Evolutionary conservation across 2,888 invertebrate species (phyloP).

Genomic region (Callosobruchus maculatus): DNA sequence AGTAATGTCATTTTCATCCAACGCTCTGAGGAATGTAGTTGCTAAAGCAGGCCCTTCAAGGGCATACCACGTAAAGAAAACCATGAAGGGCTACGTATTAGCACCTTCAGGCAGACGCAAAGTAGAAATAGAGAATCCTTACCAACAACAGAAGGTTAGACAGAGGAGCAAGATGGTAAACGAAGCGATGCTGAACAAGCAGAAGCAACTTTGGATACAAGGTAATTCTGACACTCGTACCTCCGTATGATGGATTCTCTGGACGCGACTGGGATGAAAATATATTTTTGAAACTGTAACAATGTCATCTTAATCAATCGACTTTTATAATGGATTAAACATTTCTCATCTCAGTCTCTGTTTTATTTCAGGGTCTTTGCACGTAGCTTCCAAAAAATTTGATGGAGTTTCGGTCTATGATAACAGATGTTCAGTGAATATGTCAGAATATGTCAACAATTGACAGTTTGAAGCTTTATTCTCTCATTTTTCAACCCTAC

Average conservation of each 20-base stretch:
- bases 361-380: too few species aligned
- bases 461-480: too few species aligned
- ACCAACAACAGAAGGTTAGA: neutral
- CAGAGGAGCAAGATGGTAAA: neutral
- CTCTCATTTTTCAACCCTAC: too few species aligned
- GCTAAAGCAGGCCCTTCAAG: neutral
- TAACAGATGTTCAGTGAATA: too few species aligned
- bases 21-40: neutral
- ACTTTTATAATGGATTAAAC: neutral
- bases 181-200: neutral
- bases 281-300: neutral
- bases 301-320: neutral
- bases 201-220: neutral
- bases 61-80: neutral
- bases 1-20: neutral
- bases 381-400: too few species aligned
- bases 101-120: neutral
- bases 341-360: too few species aligned
- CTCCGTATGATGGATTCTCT: neutral
- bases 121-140: neutral
- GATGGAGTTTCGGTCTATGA: too few species aligned
- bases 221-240: neutral
- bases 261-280: neutral
- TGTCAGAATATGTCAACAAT: too few species aligned
- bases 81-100: neutral